phyloP scores from a whole-genome alignment of 2,113 vertebrate genomes.

The Saimiri boliviensis region DNA sequence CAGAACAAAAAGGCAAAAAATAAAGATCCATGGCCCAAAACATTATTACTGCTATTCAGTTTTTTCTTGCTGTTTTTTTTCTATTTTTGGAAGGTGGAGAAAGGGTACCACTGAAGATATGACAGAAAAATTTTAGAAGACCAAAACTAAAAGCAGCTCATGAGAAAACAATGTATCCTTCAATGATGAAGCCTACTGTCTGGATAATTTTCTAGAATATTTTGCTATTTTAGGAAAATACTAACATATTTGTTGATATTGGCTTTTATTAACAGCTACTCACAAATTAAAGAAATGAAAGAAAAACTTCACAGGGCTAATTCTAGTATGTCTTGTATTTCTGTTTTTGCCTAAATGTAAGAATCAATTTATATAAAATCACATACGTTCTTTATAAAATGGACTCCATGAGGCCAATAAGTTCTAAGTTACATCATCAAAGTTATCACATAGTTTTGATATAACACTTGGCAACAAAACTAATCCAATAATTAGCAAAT shows the following conservation, averaged over 20 bases:
- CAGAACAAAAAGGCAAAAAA: neutral
- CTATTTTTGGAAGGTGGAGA: neutral
- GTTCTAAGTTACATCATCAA: conserved; percentile 65
- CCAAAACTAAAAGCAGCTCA: conserved; percentile 30
- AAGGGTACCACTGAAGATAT: neutral
- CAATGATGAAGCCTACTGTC: neutral
- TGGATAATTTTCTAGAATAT: neutral
- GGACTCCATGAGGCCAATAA: conserved; percentile 35
- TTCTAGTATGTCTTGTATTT: conserved; percentile 11
- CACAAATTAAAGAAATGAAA: neutral
- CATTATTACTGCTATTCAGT: neutral
- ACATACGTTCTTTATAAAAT: conserved; percentile 54
- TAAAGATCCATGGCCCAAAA: neutral
- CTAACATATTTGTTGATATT: neutral
- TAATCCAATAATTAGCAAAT: conserved; percentile 68
- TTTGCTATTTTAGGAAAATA: conserved; percentile 44
- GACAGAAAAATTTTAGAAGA: conserved; percentile 15
- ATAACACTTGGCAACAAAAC: conserved; percentile 65
- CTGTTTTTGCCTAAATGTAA: conserved; percentile 24
- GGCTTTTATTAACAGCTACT: neutral
- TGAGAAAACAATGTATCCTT: conserved; percentile 6
- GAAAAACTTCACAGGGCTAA: neutral
- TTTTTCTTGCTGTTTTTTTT: conserved; percentile 30
- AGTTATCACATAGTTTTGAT: conserved; percentile 51
- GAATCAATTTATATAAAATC: conserved; percentile 37